Evolutionary conservation across 2,797 vertebrate genomes (phyloP), one percentile per base, ranked within the genome.

Genomic region (Numenius phaeopus): DNA sequence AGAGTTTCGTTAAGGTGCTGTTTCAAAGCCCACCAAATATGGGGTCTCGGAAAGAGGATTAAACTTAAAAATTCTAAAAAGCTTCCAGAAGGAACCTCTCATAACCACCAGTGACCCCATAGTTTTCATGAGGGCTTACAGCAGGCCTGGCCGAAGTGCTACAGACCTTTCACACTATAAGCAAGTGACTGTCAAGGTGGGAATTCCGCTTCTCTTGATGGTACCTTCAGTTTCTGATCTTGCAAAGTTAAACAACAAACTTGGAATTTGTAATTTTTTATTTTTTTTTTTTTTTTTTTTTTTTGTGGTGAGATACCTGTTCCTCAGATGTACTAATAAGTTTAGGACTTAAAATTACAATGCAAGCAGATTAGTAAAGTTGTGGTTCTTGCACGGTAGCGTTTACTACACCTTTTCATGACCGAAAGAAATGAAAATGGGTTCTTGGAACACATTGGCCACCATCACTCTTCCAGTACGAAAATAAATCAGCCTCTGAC

Each of bases 231-330:
- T 69, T 89, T 58, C 46, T 50, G 23, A 18, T 40, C 69, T 61
- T 23, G 3, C 22, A 44, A 4, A 4, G 11, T 69, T 86, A n/a
- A 86, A 69, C 17, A 86, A 69, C 17, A 37, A 8, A 75, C 32
- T 30, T 66, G 24, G 30, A 44, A 83, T 70, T 64, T 16, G 2
- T 89, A 64, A 37, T 14, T 52, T 12, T 7, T 3, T 52, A 18
- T 47, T 11, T 11, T 47, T 23, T 7, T 44, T 44, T 17, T 42
- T 82, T 47, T 21, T 75, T 65, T 3, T 52, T 17, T 79, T 73
- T 3, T 49, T 42, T 37, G 10, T 27, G 34, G 23, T 8, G 37
- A 78, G 27, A 19, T 11, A 9, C 0, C 0, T 26, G 2, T 78
- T 90, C 23, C 29, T 90, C 32, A 46, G 39, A 40, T n/a, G 30